These are phyloP conservation scores for Hyles vespertilio DNA, from an alignment of 1,140 invertebrate species.

Conservation along the genomic window DNA sequence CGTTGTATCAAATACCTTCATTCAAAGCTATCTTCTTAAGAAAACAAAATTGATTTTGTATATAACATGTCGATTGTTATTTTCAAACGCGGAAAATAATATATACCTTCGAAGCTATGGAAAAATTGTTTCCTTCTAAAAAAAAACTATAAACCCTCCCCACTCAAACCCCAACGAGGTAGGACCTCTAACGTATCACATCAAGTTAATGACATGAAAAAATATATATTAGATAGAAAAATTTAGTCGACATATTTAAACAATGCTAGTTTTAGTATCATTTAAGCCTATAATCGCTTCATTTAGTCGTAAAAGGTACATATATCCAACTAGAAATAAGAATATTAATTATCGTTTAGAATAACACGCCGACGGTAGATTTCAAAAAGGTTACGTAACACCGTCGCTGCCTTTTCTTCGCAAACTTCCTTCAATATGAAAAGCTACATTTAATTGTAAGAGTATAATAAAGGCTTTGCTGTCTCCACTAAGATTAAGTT, in stretches of 20 bases:
- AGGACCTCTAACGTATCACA: constrained; percentile 11
- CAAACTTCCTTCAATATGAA: constrained; percentile 6
- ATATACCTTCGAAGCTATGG: too few relatives aligned
- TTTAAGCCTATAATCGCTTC: constrained; percentile 20
- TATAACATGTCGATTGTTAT: too few relatives aligned
- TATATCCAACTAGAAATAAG: constrained; percentile 3
- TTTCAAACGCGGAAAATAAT: too few relatives aligned
- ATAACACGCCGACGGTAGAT: not conserved
- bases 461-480: constrained; percentile 16
- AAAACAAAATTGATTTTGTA: too few relatives aligned
- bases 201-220: not conserved
- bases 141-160: not conserved
- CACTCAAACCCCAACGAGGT: constrained; percentile 3
- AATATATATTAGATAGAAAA: constrained; percentile 20
- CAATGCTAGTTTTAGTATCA: constrained; percentile 10
- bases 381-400: not conserved
- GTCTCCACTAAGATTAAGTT: constrained; percentile 11
- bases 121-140: too few relatives aligned
- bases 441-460: constrained; percentile 10
- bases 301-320: constrained; percentile 11
- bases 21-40: too few relatives aligned
- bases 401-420: constrained; percentile 3
- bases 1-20: too few relatives aligned
- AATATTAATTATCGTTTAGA: constrained; percentile 9
- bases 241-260: constrained; percentile 12